These are phyloP conservation scores for Helicoverpa zea DNA, from an alignment of 1,140 invertebrate genomes.

Conservation along the genomic window DNA sequence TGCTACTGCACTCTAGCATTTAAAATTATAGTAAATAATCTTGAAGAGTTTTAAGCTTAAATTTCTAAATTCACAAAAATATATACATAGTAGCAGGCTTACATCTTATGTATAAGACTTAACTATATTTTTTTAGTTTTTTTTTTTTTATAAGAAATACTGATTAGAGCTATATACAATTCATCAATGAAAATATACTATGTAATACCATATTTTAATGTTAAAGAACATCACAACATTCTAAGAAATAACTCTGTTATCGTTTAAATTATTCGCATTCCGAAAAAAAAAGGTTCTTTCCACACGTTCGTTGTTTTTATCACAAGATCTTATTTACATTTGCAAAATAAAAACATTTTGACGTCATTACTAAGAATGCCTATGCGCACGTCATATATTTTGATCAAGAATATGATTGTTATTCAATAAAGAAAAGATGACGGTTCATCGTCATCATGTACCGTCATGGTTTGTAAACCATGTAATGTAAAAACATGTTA, in stretches of 20 bases:
- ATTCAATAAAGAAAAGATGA: conserved; percentile 7
- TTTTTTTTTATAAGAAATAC: too few species aligned
- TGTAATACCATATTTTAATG: background rate
- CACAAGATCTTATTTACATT: conserved; percentile 15
- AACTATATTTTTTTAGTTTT: too few species aligned
- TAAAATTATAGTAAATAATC: too few species aligned
- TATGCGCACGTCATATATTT: conserved; percentile 15
- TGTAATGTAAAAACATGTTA: too few species aligned
- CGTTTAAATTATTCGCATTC: background rate
- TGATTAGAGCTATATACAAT: too few species aligned
- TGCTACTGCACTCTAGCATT: too few species aligned
- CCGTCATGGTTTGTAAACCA: background rate
- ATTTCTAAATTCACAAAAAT: too few species aligned
- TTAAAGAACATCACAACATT: background rate
- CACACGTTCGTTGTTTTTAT: background rate
- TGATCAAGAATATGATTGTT: conserved; percentile 7
- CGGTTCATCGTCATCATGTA: background rate
- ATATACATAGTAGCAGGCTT: too few species aligned
- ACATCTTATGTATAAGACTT: too few species aligned
- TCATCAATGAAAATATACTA: too few species aligned
- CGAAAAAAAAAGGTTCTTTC: background rate
- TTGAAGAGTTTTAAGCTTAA: too few species aligned
- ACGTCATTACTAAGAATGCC: background rate
- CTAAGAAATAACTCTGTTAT: background rate
- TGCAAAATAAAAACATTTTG: conserved; percentile 6